Evolutionary conservation across 2,888 invertebrate species (phyloP), one percentile per base, ranked within the genome.

Genomic region (Seira sanloemensis): DNA sequence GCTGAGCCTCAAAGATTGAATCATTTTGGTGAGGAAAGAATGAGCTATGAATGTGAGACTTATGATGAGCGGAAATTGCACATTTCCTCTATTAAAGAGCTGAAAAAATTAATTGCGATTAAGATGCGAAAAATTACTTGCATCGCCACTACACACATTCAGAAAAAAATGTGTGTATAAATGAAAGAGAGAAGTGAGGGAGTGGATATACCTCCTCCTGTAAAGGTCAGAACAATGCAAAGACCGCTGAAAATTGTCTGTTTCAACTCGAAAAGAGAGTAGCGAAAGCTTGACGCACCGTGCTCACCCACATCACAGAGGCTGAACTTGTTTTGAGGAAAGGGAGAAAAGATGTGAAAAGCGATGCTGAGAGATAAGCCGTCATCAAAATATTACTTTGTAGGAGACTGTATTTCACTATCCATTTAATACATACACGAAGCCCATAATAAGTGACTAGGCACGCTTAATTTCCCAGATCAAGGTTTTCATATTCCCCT

Each of bases 121-220:
- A 88, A 88, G 88, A 88, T 88, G 88, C 88, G 88, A 88, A 88
- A 88, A 88, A 88, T 87, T 88, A 86, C 86, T 87, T 84, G 83
- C 26, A 74, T 74, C 21, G 62, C 62, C 19, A 62, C 62, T 21
- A 62, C 62, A 62, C 21, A 62, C 62, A n/a, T n/a, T n/a, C n/a
- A n/a, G n/a, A n/a, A n/a, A n/a, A n/a, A n/a, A n/a, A n/a, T n/a
- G n/a, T n/a, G n/a, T n/a, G n/a, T n/a, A n/a, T n/a, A 62, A 62
- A 62, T 62, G n/a, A 62, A 62, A 2, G 21, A 62, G 62, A 62
- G 12, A 23, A 62, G 21, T n/a, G n/a, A n/a, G n/a, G n/a, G n/a
- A n/a, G n/a, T n/a, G n/a, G n/a, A n/a, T n/a, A n/a, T 62, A 62
- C 62, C 62, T 62, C 62, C 62, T 62, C 62, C 62, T 16, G 7